Evolutionary conservation across 2,888 invertebrate genomes (phyloP).

Genomic region (Hedychridium roseum): DNA sequence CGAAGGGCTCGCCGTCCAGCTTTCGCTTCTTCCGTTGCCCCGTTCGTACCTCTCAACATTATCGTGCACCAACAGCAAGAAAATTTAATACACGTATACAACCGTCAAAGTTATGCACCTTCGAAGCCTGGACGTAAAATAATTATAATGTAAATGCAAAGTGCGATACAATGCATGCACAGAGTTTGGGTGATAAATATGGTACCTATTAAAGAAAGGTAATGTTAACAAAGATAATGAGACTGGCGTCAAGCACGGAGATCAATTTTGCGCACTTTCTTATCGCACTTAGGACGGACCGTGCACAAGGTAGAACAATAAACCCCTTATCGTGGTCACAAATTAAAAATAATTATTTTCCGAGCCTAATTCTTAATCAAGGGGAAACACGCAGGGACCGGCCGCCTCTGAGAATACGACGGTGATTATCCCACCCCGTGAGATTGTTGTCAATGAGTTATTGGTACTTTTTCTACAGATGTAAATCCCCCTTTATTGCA

Average conservation of each 20-base stretch:
- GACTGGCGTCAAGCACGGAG: slow-evolving; percentile 54
- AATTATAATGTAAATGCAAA: too few relatives aligned
- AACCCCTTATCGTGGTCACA: slow-evolving; percentile 57
- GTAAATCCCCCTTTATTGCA: slow-evolving; percentile 52
- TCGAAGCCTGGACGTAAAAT: too few relatives aligned
- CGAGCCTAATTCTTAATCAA: slow-evolving; percentile 60
- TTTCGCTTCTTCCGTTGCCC: slow-evolving; percentile 18
- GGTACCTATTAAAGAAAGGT: too few relatives aligned
- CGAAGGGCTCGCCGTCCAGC: slow-evolving; percentile 34
- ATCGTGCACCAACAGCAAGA: too few relatives aligned
- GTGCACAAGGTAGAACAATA: slow-evolving; percentile 43
- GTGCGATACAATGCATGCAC: too few relatives aligned
- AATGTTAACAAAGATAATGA: slow-evolving; percentile 51
- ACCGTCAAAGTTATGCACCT: too few relatives aligned
- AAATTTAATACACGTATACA: too few relatives aligned
- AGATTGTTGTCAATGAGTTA: slow-evolving; percentile 65
- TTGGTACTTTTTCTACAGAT: slow-evolving; percentile 59
- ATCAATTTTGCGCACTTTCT: slow-evolving; percentile 28
- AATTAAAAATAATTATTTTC: slow-evolving; percentile 64
- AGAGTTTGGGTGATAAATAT: too few relatives aligned
- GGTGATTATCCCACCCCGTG: slow-evolving; percentile 56
- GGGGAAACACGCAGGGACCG: slow-evolving; percentile 32
- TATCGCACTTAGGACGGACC: slow-evolving; percentile 22
- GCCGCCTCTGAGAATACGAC: slow-evolving; percentile 51
- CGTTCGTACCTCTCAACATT: slow-evolving; percentile 20